Percentiles rank a stretch among this genome's conserved stretches.
phyloP scores from a whole-genome alignment of 2,888 invertebrate genomes.

The Ernsta delagoae region DNA sequence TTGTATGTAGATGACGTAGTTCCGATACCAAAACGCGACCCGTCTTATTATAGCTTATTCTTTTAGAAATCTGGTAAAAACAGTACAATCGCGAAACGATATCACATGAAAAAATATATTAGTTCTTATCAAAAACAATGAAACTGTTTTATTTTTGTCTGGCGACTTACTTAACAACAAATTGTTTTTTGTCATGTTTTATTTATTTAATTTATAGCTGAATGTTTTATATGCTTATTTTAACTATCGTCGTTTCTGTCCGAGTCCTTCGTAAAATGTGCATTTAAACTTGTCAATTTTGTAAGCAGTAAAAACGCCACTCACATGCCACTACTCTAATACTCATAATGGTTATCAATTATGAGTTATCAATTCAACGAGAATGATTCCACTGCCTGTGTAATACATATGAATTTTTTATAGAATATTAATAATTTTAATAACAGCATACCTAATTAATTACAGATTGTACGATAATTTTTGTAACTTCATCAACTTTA shows the following conservation, averaged over 20 bases:
- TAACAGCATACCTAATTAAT: too few relatives aligned
- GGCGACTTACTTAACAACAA: slow-evolving; percentile 33
- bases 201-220: slow-evolving; percentile 47
- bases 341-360: too few relatives aligned
- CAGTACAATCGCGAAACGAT: slow-evolving; percentile 35
- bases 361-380: too few relatives aligned
- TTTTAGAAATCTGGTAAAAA: slow-evolving; percentile 41
- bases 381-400: slow-evolving; percentile 34
- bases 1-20: slow-evolving; percentile 54
- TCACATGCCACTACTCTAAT: not conserved
- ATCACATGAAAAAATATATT: slow-evolving; percentile 33
- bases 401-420: slow-evolving; percentile 32
- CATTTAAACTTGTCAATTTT: slow-evolving; percentile 65
- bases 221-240: slow-evolving; percentile 54
- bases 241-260: slow-evolving; percentile 60
- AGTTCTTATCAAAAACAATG: slow-evolving; percentile 43
- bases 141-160: slow-evolving; percentile 38
- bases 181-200: slow-evolving; percentile 32
- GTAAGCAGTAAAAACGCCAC: slow-evolving; percentile 67
- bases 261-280: slow-evolving; percentile 62
- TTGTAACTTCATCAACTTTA: too few relatives aligned
- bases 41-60: slow-evolving; percentile 50
- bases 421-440: not conserved
- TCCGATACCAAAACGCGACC: slow-evolving; percentile 46
- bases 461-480: too few relatives aligned